These are phyloP conservation scores for Aurelia aurita complex sp. Pacific DNA, from an alignment of 30 jellyfish, hydroid and myxozoan species.

Conservation along the genomic window DNA sequence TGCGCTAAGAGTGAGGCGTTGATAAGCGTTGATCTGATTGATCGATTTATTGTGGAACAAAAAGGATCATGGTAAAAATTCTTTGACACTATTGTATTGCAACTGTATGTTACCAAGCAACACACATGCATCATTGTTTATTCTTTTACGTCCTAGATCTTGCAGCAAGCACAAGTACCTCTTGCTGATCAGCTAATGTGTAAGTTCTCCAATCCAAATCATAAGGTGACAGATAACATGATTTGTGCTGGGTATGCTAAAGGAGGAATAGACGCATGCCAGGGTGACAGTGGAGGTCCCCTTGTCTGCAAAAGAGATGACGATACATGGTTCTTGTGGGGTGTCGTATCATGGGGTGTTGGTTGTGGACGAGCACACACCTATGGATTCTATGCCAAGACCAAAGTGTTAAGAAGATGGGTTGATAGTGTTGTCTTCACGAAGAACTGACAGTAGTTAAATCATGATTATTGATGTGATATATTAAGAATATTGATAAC, in stretches of 20 bases:
- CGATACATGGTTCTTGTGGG: slow-evolving; percentile 95
- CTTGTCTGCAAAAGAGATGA: slow-evolving; percentile 80
- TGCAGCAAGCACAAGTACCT: slow-evolving; percentile 98
- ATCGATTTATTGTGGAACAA: no score
- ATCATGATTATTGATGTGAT: no score
- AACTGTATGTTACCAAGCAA: no score
- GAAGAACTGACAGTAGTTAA: not conserved
- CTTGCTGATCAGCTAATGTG: slow-evolving; percentile 67
- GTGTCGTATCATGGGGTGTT: slow-evolving; percentile 99
- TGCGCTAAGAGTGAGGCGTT: no score
- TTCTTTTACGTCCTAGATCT: slow-evolving; percentile 48
- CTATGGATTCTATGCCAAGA: slow-evolving; percentile 90
- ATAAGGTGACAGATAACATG: slow-evolving; percentile 70
- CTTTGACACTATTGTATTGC: no score
- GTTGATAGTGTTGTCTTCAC: slow-evolving; percentile 79
- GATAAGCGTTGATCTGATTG: no score
- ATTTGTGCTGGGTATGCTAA: slow-evolving; percentile 93
- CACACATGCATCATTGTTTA: no score
- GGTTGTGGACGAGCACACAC: slow-evolving; percentile 91
- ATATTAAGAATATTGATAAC: no score
- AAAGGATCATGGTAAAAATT: no score
- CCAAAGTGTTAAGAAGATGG: slow-evolving; percentile 90
- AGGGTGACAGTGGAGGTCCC: slow-evolving; percentile 99
- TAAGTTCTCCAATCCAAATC: slow-evolving; percentile 52
- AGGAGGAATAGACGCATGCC: slow-evolving; percentile 96